Conservation (phyloP, 2,888 invertebrate species). For the Drosophila acutilabella region DNA sequence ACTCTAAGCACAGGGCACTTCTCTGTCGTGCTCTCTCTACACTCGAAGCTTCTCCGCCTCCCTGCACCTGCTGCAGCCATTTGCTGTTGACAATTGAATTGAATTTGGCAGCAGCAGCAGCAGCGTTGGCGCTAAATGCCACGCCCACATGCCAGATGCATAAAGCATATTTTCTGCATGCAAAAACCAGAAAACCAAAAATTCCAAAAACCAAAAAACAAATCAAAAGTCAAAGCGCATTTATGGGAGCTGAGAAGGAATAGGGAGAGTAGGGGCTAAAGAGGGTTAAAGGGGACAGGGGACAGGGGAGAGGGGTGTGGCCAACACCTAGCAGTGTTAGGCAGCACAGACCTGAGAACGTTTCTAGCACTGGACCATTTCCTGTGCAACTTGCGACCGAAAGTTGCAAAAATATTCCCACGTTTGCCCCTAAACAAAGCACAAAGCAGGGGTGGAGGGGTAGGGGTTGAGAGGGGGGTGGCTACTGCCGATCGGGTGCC, state of each 20-base stretch:
- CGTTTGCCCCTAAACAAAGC: slow-evolving; percentile 72
- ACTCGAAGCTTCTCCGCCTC: not conserved
- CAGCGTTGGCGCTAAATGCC: slow-evolving; percentile 29
- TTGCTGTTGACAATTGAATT: slow-evolving; percentile 79
- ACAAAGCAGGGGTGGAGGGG: slow-evolving; percentile 8
- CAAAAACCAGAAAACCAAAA: slow-evolving; percentile 50
- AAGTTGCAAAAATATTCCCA: slow-evolving; percentile 79
- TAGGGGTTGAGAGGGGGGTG: not conserved
- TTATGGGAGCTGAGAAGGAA: not conserved
- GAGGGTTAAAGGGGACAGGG: not conserved
- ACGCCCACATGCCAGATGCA: slow-evolving; percentile 69
- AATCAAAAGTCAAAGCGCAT: slow-evolving; percentile 68
- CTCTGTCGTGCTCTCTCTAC: not conserved
- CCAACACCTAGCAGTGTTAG: slow-evolving; percentile 49
- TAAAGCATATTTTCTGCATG: slow-evolving; percentile 77
- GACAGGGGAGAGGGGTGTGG: slow-evolving; percentile 3
- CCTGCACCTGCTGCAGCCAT: slow-evolving; percentile 9
- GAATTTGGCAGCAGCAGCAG: slow-evolving; percentile 65
- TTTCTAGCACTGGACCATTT: slow-evolving; percentile 42
- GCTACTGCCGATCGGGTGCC: slow-evolving; percentile 6
- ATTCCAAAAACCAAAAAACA: slow-evolving; percentile 41
- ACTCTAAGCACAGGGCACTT: not conserved
- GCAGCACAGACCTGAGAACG: slow-evolving; percentile 20
- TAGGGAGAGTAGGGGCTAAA: not conserved
- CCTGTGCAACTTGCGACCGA: slow-evolving; percentile 75